Conservation (phyloP, 2,888 invertebrate species). For the Plebejus argus region DNA sequence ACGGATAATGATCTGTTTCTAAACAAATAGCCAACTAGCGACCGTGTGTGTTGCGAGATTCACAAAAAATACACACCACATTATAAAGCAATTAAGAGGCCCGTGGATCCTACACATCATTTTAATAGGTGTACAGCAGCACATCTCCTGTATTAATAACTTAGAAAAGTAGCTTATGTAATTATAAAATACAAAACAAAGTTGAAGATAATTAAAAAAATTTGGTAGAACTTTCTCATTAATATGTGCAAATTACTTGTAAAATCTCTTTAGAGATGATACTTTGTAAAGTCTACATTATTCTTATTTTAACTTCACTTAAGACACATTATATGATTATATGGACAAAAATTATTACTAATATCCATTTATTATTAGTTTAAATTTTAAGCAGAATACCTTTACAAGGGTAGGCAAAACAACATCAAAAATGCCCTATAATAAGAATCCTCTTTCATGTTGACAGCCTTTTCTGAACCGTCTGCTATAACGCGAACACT, state of each 20-base stretch:
- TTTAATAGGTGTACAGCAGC: neutral
- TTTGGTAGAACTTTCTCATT: too few species aligned
- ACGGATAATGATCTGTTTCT: constrained; percentile 74
- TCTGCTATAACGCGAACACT: neutral
- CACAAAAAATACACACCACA: constrained; percentile 12
- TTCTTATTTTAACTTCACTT: too few species aligned
- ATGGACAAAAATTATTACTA: too few species aligned
- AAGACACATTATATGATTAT: too few species aligned
- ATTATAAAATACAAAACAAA: neutral
- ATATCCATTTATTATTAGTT: too few species aligned
- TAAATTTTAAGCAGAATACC: neutral
- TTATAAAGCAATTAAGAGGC: constrained; percentile 20
- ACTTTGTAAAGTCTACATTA: too few species aligned
- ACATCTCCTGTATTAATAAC: neutral
- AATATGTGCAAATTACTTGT: too few species aligned
- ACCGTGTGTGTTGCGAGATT: constrained; percentile 45
- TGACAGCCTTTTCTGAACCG: neutral
- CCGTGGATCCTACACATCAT: neutral
- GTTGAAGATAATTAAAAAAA: too few species aligned
- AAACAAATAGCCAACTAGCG: constrained; percentile 67
- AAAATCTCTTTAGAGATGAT: too few species aligned
- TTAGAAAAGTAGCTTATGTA: neutral
- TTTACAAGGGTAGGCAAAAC: neutral
- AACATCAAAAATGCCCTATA: neutral
- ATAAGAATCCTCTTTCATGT: neutral